phyloP scores from a whole-genome alignment of 2,797 vertebrate species.

The Falco concolor region DNA sequence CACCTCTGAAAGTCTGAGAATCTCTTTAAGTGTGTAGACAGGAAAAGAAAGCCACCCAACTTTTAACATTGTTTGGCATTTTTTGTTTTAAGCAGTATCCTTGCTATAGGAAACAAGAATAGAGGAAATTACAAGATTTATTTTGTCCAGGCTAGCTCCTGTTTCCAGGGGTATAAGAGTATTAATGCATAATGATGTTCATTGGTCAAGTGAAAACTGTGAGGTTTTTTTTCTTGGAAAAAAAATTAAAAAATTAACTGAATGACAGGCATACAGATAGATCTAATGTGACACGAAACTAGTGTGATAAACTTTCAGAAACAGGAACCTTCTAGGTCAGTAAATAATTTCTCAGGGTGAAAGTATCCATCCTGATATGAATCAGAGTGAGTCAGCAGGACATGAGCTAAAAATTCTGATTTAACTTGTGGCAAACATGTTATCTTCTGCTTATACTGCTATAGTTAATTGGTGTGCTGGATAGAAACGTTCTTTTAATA shows the following conservation, averaged over 20 bases:
- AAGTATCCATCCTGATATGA: constrained; percentile 33
- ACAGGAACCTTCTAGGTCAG: background rate
- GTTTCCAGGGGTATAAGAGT: background rate
- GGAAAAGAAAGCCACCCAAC: background rate
- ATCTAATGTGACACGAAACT: background rate
- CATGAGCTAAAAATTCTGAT: background rate
- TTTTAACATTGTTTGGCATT: background rate
- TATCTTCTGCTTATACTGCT: constrained; percentile 34
- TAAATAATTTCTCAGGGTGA: constrained; percentile 38
- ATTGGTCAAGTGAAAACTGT: background rate
- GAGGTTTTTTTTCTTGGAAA: background rate
- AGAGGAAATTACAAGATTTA: background rate
- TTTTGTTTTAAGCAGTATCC: background rate
- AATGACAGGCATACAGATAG: background rate
- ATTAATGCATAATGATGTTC: background rate
- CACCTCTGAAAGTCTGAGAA: background rate
- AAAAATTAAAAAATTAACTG: background rate
- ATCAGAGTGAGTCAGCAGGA: constrained; percentile 46
- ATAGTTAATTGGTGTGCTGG: constrained; percentile 3
- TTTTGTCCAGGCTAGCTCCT: background rate
- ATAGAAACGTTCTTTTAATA: constrained; percentile 31
- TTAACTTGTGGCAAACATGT: constrained; percentile 38
- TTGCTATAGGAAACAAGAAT: background rate
- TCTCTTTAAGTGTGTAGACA: background rate
- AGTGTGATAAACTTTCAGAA: background rate